Conservation (phyloP, 1,140 invertebrate species). For the Holcopasites calliopsidis region DNA sequence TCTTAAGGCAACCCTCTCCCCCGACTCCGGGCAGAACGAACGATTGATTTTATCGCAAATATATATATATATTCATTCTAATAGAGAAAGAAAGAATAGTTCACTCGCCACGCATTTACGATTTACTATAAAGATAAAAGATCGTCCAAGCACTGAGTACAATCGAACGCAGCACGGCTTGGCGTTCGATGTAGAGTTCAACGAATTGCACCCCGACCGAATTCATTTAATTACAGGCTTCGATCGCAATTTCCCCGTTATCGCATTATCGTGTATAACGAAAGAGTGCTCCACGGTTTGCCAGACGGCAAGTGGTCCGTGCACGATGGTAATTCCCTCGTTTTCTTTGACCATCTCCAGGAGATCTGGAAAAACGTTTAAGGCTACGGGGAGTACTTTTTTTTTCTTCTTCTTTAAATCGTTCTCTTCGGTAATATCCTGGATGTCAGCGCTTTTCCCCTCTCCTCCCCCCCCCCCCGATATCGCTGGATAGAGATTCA, state of each 20-base stretch:
- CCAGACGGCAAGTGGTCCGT: not conserved
- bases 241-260: not conserved
- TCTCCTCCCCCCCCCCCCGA: not conserved
- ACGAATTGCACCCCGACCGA: not conserved
- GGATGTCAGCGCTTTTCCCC: slow-evolving; percentile 55
- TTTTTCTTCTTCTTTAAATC: slow-evolving; percentile 27
- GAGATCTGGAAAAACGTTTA: slow-evolving; percentile 55
- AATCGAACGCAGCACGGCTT: too few species aligned
- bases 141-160: too few species aligned
- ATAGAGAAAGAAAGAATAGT: too few species aligned
- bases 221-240: not conserved
- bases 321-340: not conserved
- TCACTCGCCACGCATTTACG: too few species aligned
- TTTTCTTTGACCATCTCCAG: slow-evolving; percentile 45
- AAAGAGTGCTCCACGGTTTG: slow-evolving; percentile 3
- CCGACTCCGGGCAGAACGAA: too few species aligned
- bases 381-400: slow-evolving; percentile 51
- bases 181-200: too few species aligned
- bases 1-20: too few species aligned
- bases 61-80: too few species aligned
- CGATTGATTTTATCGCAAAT: too few species aligned
- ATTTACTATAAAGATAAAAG: too few species aligned
- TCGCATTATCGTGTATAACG: not conserved
- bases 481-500: slow-evolving; percentile 58
- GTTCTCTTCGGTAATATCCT: slow-evolving; percentile 25